Evolutionary conservation across 2,113 vertebrate genomes (phyloP).

Genomic region (Cepphus grylle): DNA sequence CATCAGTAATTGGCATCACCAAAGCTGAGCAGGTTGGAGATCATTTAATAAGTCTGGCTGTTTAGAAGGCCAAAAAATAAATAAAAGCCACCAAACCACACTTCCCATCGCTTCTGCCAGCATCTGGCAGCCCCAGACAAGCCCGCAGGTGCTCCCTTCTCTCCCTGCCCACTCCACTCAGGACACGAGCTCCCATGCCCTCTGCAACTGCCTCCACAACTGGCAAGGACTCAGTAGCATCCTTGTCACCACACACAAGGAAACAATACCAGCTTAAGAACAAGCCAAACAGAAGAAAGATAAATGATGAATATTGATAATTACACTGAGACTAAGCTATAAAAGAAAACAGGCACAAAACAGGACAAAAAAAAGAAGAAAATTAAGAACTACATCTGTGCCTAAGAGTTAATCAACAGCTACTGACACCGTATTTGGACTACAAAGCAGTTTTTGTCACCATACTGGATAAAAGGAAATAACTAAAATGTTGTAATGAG

Average conservation of each 20-base stretch:
- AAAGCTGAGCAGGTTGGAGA: not conserved
- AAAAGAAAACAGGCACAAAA: not conserved
- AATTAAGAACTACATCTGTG: not conserved
- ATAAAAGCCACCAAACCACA: not conserved
- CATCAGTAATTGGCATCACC: not conserved
- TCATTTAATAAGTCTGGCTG: not conserved
- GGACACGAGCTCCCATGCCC: not conserved
- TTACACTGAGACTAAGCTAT: not conserved
- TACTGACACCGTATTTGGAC: not conserved
- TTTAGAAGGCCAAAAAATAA: not conserved
- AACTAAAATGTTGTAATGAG: not conserved
- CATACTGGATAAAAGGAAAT: not conserved
- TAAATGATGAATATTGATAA: not conserved
- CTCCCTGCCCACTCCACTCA: not conserved
- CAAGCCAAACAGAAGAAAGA: not conserved
- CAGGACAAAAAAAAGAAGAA: not conserved
- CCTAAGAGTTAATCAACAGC: not conserved
- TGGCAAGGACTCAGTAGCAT: not conserved
- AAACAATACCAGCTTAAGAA: not conserved
- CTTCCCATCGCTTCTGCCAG: not conserved
- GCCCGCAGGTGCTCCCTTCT: not conserved
- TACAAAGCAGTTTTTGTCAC: not conserved
- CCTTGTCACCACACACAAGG: not conserved
- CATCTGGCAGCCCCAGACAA: not conserved
- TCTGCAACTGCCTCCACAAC: not conserved